Percentiles rank a stretch among this genome's conserved stretches.
phyloP scores from a whole-genome alignment of 1,140 invertebrate genomes.

The Temnothorax longispinosus region DNA sequence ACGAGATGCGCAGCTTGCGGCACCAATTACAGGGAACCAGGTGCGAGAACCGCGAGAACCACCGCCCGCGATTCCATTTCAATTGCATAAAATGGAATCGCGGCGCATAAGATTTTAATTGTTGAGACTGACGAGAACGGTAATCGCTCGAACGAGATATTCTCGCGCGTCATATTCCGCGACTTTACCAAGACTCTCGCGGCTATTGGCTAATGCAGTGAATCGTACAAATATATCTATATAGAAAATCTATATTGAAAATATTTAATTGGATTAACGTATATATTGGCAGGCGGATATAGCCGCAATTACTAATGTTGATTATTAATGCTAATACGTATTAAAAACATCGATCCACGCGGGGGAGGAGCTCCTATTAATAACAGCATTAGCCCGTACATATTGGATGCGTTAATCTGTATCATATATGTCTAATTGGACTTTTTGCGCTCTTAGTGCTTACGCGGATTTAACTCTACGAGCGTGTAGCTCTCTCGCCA shows the following conservation, averaged over 20 bases:
- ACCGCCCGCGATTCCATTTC: neutral
- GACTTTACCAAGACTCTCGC: neutral
- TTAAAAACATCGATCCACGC: constrained; percentile 40
- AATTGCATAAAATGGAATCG: neutral
- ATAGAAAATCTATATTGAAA: neutral
- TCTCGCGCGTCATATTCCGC: neutral
- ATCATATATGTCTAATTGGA: constrained; percentile 55
- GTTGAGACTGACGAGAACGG: neutral
- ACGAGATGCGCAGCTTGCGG: constrained; percentile 21
- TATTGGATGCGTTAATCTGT: constrained; percentile 51
- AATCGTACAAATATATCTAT: neutral
- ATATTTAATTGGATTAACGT: neutral
- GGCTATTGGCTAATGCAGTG: neutral
- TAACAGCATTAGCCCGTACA: constrained; percentile 30
- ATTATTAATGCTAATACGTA: constrained; percentile 45
- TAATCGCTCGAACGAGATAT: neutral
- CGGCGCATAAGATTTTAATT: constrained; percentile 20
- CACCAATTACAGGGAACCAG: constrained; percentile 16
- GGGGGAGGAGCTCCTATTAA: constrained; percentile 16
- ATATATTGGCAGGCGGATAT: neutral
- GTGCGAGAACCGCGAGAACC: neutral
- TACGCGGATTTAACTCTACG: constrained; percentile 50
- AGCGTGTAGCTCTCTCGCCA: constrained; percentile 25
- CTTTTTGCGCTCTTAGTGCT: constrained; percentile 56
- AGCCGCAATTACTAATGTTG: constrained; percentile 43